Percentiles rank a stretch among this genome's conserved stretches.
Conservation (phyloP, 2,797 vertebrate genomes). For the Galaxias olidus region DNA sequence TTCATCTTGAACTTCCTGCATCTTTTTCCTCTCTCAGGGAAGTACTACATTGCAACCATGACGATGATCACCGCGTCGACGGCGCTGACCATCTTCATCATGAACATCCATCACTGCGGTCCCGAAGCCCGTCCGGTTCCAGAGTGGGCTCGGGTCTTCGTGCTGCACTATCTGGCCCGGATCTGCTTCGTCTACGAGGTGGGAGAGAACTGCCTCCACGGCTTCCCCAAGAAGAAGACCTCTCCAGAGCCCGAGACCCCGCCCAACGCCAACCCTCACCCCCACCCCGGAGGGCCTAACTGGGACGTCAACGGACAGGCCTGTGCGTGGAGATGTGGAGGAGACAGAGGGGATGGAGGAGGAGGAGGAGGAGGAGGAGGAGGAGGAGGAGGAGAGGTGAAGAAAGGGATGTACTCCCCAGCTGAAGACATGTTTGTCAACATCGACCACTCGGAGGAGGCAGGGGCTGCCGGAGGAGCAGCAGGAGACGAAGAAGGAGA, state of each 20-base stretch:
- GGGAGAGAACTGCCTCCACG: conserved; percentile 73
- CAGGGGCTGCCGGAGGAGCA: conserved; percentile 32
- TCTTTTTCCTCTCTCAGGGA: conserved; percentile 70
- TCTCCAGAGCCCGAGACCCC: conserved; percentile 15
- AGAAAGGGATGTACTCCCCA: too few relatives aligned
- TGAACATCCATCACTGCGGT: conserved; percentile 91
- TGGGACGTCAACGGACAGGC: conserved; percentile 44
- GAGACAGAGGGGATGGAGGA: conserved; percentile 22
- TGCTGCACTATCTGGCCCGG: conserved; percentile 81
- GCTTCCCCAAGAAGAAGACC: conserved; percentile 2
- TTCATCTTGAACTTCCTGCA: neutral
- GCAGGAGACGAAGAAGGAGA: neutral
- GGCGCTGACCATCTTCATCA: conserved; percentile 89
- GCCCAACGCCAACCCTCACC: neutral
- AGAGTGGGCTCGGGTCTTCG: conserved; percentile 77
- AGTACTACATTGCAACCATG: conserved; percentile 95
- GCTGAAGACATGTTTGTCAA: conserved; percentile 47
- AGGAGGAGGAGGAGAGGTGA: conserved; percentile 36
- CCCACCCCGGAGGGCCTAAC: conserved; percentile 30
- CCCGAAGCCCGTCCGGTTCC: conserved; percentile 82
- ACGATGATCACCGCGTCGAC: conserved; percentile 92
- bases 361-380: neutral
- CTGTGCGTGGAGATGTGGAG: conserved; percentile 23
- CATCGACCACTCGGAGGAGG: conserved; percentile 37
- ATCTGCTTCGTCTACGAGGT: conserved; percentile 83